Evolutionary conservation across 2,113 vertebrate genomes (phyloP), one percentile per base, ranked within the genome.

Genomic region (Notechis scutatus): DNA sequence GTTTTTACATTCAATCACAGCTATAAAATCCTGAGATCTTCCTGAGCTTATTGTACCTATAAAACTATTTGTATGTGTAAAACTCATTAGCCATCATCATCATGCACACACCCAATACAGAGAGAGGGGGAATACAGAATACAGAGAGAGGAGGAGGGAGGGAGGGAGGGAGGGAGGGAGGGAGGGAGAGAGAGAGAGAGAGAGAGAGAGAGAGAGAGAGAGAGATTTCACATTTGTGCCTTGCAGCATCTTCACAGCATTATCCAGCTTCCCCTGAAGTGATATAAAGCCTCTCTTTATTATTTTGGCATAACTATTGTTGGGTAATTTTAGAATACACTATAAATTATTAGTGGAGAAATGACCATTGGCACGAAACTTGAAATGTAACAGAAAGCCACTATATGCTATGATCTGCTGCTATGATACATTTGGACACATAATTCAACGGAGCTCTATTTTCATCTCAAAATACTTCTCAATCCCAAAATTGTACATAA

Each of bases 51-150:
- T 0, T 47, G 5, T 88, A 12, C 2, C 1, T 0, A 42, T 1
- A 91, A 56, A 74, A 93, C 88, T 29, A 74, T 59, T 50, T 29
- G 24, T 64, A 26, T 94, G 94, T 96, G 21, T 90, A 5, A 20
- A 20, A 61, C 93, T 56, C 34, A 93, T 87, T 6, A 90, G 9
- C 39, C 52, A 90, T 93, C 12, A 45, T 1, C 14, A 74, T 81
- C 74, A 21, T 34, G 29, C 74, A 81, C 74, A 81, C 18, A 21
- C 34, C 34, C 74, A 81, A 21, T 81, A 42, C 18, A 69, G 0
- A 64, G 9, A 29, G 24, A 0, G 10, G 10, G 50, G 50, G 50
- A 11, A 47, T 47, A 47, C 47, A 64, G 50, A 11, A 47, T 47
- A 47, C 47, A 64, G 11, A 5, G 61, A 64, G 26, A 0, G 12